Evolutionary conservation across 2,888 invertebrate genomes (phyloP), one percentile per base, ranked within the genome.

Genomic region (Pyrochroa serraticornis): DNA sequence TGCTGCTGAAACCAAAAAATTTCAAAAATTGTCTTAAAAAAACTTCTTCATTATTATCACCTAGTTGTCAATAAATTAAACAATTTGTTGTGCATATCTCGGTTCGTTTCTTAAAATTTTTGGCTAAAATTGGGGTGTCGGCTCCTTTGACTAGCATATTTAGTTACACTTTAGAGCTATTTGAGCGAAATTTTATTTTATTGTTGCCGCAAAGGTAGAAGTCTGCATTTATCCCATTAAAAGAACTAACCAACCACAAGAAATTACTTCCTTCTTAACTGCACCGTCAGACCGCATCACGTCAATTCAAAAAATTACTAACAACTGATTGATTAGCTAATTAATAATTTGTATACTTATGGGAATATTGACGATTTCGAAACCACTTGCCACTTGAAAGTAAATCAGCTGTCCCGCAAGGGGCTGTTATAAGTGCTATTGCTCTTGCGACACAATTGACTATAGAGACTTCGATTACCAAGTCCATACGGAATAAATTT

Each of bases 381-480:
- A 56, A 57, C 61, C 58, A 58, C 62, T 58, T 58, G 22, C 22
- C 22, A 22, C 22, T 22, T 22, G 22, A 22, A 22, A 58, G 33
- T 41, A 43, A 57, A 66, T 70, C 70, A 70, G 69, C 70, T 70
- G 70, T 66, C 69, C 63, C 65, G 60, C 42, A 39, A 60, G 56
- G 60, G 53, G 50, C n/a, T 47, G 38, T 36, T 14, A 13, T 37
- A 43, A 62, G 64, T 42, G 51, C 57, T 46, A 22, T 22, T 22
- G 22, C 57, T 63, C 52, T 69, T 60, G 67, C 62, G 63, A 71
- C 69, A 75, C 74, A 74, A 74, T 75, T 75, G 75, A 75, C 75
- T 74, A 74, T 70, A 67, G 64, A 71, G 71, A 69, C 70, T 71
- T 68, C 67, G 67, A 70, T 71, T 68, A 69, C 66, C 58, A 66